Evolutionary conservation across 2,113 vertebrate species (phyloP).

Genomic region (Cochlearius cochlearius): DNA sequence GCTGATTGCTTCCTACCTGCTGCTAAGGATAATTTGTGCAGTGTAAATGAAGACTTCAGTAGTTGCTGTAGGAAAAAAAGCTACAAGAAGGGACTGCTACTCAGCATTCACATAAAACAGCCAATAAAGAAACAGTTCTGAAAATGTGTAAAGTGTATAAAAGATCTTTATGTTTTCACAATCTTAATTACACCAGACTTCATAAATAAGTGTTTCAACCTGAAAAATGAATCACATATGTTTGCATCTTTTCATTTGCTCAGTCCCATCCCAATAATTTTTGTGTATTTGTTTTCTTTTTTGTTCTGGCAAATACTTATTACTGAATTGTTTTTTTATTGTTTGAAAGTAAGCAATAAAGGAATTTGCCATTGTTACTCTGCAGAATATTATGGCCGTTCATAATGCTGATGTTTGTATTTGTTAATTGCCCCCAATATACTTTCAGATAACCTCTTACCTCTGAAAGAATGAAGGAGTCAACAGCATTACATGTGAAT

Average conservation of each 20-base stretch:
- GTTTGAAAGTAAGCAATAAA: neutral
- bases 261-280: neutral
- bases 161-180: neutral
- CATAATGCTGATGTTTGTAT: neutral
- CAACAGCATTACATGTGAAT: neutral
- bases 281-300: neutral
- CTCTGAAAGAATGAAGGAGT: neutral
- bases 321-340: neutral
- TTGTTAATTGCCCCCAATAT: neutral
- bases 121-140: slow-evolving; percentile 2
- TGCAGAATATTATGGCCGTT: neutral
- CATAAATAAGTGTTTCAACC: neutral
- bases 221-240: neutral
- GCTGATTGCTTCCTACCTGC: slow-evolving; percentile 66
- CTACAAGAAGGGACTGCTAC: slow-evolving; percentile 11
- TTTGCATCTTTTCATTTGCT: neutral
- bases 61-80: slow-evolving; percentile 17
- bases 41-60: slow-evolving; percentile 70
- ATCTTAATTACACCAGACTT: neutral
- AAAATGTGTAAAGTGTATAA: neutral
- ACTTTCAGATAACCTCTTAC: neutral
- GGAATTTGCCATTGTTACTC: neutral
- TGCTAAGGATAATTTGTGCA: slow-evolving; percentile 71
- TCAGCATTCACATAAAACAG: neutral
- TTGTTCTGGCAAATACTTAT: neutral